Evolutionary conservation across 1,140 invertebrate genomes (phyloP), one percentile per base, ranked within the genome.

Genomic region (Achroia grisella): DNA sequence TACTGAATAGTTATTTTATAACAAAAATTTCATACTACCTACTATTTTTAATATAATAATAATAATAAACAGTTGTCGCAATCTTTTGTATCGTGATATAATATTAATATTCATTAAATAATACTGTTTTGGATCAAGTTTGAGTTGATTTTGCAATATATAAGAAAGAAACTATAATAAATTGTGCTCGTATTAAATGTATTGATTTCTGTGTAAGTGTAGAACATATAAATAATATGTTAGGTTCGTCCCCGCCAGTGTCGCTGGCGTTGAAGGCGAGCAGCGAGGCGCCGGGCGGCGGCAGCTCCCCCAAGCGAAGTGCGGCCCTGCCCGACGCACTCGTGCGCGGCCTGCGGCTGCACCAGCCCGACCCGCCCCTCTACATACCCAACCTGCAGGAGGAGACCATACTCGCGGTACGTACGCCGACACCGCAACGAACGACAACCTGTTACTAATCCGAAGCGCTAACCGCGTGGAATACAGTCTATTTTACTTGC

Each of bases 311-410:
- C 29, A 88, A 90, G 30, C 86, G 93, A 45, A 91, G 92, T 2
- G 90, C 92, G 45, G 94, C 93, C 28, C 80, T 95, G 60, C 94
- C 93, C 35, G 93, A 94, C 71, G 90, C 71, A 31, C 66, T 84
- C 49, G 67, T 84, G 47, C 71, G 80, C 43, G 76, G 71, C 44
- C 69, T 86, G 48, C 74, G 79, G 53, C 53, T 79, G 57, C 77
- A 73, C 52, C 65, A 74, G 43, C 82, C 88, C 51, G 88, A 90
- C 46, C 92, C 91, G 45, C 89, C 94, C 50, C 91, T 91, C 50
- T 98, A 97, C 86, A 90, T 95, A 15, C 96, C 96, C 4, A 97
- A 98, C 76, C 84, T 99, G 43, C 94, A 95, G 29, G 96, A 98
- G 82, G 97, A 99, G 86, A 98, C 97, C 12, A 87, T 99, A 11